These are phyloP conservation scores for Netelia fuscicornis DNA, from an alignment of 2,888 invertebrate species.

Conservation along the genomic window DNA sequence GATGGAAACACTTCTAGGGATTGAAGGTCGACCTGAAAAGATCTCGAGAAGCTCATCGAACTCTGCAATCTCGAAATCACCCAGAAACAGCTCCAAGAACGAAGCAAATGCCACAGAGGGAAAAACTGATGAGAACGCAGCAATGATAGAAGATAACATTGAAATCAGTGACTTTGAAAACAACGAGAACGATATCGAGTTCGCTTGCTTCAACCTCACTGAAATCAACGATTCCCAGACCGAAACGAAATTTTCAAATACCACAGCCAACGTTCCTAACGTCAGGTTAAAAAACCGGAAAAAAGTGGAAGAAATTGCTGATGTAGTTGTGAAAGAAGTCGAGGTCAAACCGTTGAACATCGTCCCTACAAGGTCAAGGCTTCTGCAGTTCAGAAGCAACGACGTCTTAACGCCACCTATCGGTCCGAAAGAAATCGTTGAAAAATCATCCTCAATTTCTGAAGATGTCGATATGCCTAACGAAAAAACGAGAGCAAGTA, in stretches of 20 bases:
- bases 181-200: constrained; percentile 43
- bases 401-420: constrained; percentile 56
- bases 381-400: constrained; percentile 57
- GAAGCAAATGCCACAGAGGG: neutral
- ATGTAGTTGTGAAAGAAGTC: neutral
- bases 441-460: neutral
- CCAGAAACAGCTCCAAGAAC: neutral
- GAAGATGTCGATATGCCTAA: neutral
- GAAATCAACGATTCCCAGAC: constrained; percentile 43
- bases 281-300: neutral
- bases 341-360: constrained; percentile 26
- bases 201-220: constrained; percentile 45
- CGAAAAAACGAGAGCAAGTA: neutral
- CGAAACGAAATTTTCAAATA: constrained; percentile 6
- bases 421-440: neutral
- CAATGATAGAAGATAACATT: neutral
- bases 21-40: neutral
- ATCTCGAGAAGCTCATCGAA: too few relatives aligned
- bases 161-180: constrained; percentile 32
- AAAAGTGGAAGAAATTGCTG: neutral
- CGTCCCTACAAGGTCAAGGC: constrained; percentile 11
- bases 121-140: neutral
- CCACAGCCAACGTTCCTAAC: neutral
- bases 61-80: neutral
- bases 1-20: constrained; percentile 19